Evolutionary conservation across 2,113 vertebrate species (phyloP), one percentile per base, ranked within the genome.

Genomic region (Platichthys flesus): DNA sequence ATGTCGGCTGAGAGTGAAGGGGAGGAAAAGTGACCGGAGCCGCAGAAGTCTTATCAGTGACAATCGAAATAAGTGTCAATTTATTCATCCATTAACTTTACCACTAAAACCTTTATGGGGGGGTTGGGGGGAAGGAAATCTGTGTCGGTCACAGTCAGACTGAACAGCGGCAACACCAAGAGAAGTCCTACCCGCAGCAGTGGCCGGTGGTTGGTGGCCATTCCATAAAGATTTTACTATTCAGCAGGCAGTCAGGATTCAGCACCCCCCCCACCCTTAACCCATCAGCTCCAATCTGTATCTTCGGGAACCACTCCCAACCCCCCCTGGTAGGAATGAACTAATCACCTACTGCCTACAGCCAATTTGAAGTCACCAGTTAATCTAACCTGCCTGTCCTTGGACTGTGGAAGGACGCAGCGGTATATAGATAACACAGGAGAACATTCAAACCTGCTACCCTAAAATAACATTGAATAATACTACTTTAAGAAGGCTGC

Each of bases 1-100:
- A 20, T 8, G 45, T 60, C 40, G 67, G 51, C 73, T 78, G 51
- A 67, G 47, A 83, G 57, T 82, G 86, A 87, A 59, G 66, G 7
- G 23, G 10, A 26, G 55, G 31, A 74, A 73, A 55, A 61, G 42
- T 47, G 58, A 69, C 28, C 71, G 16, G 28, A 69, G 51, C 47
- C 64, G 74, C 47, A 69, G 70, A 18, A 40, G 76, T 40, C 51
- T 64, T 56, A 67, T 58, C 47, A 14, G 24, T 12, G 28, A 47
- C 56, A 24, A 51, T 56, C 12, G 40, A n/a, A 54, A n/a, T 54
- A 54, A 54, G 7, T 31, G 5, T 31, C 31, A 31, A 31, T 21
- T 8, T n/a, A 54, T 54, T n/a, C 51, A 54, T 54, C 51, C 51
- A n/a, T n/a, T 54, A 3, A 15, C 20, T 54, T 21, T 9, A 20